Conservation (phyloP, 1,140 invertebrate species). For the Coptotermes formosanus region DNA sequence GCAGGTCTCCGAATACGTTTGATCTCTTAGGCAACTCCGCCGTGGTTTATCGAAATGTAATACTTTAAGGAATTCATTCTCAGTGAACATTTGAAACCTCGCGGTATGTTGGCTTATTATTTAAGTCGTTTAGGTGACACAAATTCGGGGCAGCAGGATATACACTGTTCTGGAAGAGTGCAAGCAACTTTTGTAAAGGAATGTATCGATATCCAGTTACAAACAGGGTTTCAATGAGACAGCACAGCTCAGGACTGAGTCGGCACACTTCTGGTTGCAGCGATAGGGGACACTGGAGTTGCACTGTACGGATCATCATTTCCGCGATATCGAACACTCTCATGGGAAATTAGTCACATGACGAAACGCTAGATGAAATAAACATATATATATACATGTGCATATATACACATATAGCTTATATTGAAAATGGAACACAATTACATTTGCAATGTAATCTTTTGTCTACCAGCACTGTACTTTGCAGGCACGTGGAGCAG, state of each 20-base stretch:
- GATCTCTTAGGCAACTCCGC: no score
- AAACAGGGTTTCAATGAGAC: background rate
- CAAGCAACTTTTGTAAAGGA: no score
- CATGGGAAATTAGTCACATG: constrained; percentile 11
- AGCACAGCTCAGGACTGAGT: background rate
- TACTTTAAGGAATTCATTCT: no score
- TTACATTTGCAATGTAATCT: background rate
- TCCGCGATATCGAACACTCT: constrained; percentile 5
- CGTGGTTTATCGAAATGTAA: no score
- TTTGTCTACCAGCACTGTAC: background rate
- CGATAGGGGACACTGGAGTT: background rate
- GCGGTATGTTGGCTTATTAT: no score
- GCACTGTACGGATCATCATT: background rate
- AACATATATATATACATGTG: background rate
- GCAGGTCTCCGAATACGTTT: no score
- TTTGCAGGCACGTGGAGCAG: background rate
- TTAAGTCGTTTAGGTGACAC: no score
- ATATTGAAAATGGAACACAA: background rate
- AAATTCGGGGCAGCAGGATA: no score
- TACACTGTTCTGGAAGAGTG: no score
- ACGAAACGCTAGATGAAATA: background rate
- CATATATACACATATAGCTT: no score
- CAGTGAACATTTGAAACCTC: no score
- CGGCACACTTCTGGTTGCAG: background rate
- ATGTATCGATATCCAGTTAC: background rate